These are phyloP conservation scores for Liodrosophila aerea DNA, from an alignment of 2,888 invertebrate genomes.

Conservation along the genomic window DNA sequence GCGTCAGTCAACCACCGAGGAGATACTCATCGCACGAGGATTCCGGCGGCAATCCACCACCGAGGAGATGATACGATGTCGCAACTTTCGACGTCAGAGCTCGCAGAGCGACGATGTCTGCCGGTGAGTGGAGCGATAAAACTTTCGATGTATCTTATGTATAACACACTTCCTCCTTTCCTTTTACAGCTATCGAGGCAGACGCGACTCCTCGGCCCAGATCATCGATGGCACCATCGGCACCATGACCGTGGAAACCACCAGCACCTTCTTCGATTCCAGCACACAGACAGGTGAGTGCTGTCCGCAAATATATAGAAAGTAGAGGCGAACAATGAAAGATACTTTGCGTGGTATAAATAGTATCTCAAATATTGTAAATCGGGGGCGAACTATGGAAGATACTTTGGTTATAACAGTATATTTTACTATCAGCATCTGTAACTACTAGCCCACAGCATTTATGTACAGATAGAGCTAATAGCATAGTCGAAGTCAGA, in stretches of 20 bases:
- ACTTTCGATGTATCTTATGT: too few species aligned
- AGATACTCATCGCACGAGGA: slow-evolving; percentile 94
- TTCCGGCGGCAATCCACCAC: slow-evolving; percentile 95
- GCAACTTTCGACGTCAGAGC: slow-evolving; percentile 94
- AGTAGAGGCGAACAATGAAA: not conserved
- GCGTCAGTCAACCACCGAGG: slow-evolving; percentile 94
- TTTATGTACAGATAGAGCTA: too few species aligned
- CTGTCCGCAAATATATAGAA: too few species aligned
- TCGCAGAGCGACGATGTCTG: slow-evolving; percentile 93
- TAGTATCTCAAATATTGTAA: too few species aligned
- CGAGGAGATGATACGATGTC: slow-evolving; percentile 95
- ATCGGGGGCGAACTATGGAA: too few species aligned
- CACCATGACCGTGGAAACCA: slow-evolving; percentile 96
- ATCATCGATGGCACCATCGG: slow-evolving; percentile 95
- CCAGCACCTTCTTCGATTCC: slow-evolving; percentile 95
- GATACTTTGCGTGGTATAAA: too few species aligned
- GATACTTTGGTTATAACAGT: too few species aligned
- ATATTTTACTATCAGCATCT: too few species aligned
- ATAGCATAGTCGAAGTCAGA: too few species aligned
- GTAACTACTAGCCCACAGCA: too few species aligned
- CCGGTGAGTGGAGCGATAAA: slow-evolving; percentile 82
- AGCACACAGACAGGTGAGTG: slow-evolving; percentile 95
- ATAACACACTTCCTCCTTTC: not conserved
- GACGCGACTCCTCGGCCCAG: slow-evolving; percentile 92
- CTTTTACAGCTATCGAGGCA: slow-evolving; percentile 80